phyloP scores from a whole-genome alignment of 2,888 invertebrate genomes.

The Mactromeris polynyma region DNA sequence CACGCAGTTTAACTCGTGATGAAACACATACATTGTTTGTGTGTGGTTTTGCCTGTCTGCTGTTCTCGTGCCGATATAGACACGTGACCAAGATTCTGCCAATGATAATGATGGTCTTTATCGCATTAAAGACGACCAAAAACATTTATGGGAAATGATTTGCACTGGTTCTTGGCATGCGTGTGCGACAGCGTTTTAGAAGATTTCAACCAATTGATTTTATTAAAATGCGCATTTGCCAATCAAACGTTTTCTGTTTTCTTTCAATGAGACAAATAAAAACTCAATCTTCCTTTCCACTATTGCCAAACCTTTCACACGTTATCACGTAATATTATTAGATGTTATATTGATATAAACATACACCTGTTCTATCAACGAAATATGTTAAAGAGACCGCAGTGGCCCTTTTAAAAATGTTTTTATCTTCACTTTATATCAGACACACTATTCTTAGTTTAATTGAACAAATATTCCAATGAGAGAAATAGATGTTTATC shows the following conservation, averaged over 20 bases:
- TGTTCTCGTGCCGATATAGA: not conserved
- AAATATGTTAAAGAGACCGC: not conserved
- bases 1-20: conserved; percentile 22
- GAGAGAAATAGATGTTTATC: no score
- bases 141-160: not conserved
- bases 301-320: not conserved
- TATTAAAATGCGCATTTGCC: not conserved
- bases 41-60: conserved; percentile 12
- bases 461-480: no score
- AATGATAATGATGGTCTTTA: conserved; percentile 9
- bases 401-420: no score
- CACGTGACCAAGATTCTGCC: not conserved
- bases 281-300: not conserved
- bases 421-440: no score
- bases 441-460: no score
- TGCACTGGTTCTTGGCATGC: not conserved
- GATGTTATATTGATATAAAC: not conserved
- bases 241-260: not conserved
- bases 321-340: not conserved
- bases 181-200: not conserved
- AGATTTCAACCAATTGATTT: not conserved
- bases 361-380: not conserved
- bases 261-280: not conserved
- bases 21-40: conserved; percentile 31
- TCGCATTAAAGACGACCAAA: not conserved